Conservation (phyloP, 2,888 invertebrate species). For the Gnatocerus cornutus region DNA sequence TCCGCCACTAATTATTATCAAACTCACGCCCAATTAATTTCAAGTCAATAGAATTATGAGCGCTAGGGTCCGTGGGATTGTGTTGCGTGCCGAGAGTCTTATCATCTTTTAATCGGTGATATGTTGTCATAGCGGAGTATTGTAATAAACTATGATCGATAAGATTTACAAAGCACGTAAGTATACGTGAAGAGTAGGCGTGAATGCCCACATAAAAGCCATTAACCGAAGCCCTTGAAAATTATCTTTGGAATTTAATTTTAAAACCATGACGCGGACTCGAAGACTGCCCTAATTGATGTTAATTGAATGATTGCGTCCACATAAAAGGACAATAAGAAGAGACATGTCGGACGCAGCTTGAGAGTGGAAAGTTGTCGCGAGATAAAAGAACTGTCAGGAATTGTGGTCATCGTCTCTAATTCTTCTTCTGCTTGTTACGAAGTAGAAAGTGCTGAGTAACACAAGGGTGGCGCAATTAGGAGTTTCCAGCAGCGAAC, state of each 20-base stretch:
- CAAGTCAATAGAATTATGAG: conserved; percentile 39
- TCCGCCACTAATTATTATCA: conserved; percentile 41
- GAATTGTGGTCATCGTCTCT: conserved; percentile 30
- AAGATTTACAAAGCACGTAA: conserved; percentile 44
- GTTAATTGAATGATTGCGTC: conserved; percentile 47
- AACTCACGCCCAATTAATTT: conserved; percentile 47
- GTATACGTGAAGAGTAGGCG: conserved; percentile 38
- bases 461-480: conserved; percentile 14
- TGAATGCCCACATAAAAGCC: conserved; percentile 42
- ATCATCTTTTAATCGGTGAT: conserved; percentile 44
- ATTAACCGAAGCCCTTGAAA: conserved; percentile 30
- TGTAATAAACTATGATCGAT: conserved; percentile 47
- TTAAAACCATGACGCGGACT: conserved; percentile 27
- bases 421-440: conserved; percentile 19
- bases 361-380: conserved; percentile 32
- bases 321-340: conserved; percentile 15
- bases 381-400: conserved; percentile 44
- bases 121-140: conserved; percentile 44
- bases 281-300: conserved; percentile 42
- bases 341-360: conserved; percentile 1
- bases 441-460: conserved; percentile 24
- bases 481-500: conserved; percentile 2
- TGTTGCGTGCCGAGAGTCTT: conserved; percentile 25
- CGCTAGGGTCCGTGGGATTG: conserved; percentile 38
- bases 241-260: conserved; percentile 51